A percentile compares a stretch with the other conserved stretches of the same genome.
Evolutionary conservation across 2,888 invertebrate genomes (phyloP).

Genomic region (Ochropleura leucogaster): DNA sequence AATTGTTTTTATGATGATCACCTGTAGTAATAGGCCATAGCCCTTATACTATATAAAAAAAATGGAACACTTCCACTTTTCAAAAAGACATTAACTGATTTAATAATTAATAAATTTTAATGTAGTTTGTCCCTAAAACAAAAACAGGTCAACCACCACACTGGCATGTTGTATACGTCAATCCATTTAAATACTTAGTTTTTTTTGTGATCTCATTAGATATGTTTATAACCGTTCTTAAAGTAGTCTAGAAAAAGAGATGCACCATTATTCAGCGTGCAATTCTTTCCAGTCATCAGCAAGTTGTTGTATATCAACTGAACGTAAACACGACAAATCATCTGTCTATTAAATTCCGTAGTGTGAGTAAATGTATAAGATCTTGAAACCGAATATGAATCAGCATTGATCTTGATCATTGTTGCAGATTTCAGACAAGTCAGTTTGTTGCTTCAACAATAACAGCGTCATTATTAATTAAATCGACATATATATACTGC

Average conservation of each 20-base stretch:
- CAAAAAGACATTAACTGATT: too few species aligned
- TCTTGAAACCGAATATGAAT: slow-evolving; percentile 21
- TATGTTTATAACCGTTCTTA: slow-evolving; percentile 11
- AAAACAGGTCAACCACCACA: background rate
- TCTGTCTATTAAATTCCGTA: slow-evolving; percentile 22
- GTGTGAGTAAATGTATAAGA: slow-evolving; percentile 28
- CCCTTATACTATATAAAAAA: too few species aligned
- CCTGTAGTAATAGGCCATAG: too few species aligned
- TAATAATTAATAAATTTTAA: too few species aligned
- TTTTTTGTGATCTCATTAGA: slow-evolving; percentile 4
- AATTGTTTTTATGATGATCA: background rate
- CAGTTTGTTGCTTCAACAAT: background rate
- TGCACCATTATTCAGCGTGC: slow-evolving; percentile 19
- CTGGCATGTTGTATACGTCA: background rate
- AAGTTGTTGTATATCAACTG: slow-evolving; percentile 12
- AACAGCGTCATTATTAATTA: background rate
- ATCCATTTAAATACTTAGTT: background rate
- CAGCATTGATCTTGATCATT: slow-evolving; percentile 14
- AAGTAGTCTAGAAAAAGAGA: slow-evolving; percentile 17
- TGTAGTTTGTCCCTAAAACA: background rate
- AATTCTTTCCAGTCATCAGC: slow-evolving; percentile 16
- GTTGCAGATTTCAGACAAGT: background rate
- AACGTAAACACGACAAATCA: slow-evolving; percentile 27
- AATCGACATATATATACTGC: background rate
- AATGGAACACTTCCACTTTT: too few species aligned